These are phyloP conservation scores for Nomia melanderi DNA, from an alignment of 1,140 invertebrate species.

Conservation along the genomic window DNA sequence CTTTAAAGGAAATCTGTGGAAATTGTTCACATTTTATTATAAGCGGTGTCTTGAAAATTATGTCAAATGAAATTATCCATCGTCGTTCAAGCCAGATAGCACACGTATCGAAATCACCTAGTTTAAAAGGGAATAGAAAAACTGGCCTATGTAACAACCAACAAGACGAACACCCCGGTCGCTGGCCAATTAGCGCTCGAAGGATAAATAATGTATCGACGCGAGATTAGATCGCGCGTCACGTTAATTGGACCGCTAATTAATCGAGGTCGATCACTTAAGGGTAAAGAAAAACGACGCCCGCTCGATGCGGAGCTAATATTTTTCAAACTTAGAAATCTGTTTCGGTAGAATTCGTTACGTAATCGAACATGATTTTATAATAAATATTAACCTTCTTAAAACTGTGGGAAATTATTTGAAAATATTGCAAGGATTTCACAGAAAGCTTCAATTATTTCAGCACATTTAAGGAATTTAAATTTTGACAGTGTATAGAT, in stretches of 20 bases:
- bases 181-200: constrained; percentile 69
- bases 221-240: constrained; percentile 61
- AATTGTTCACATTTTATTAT: no score
- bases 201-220: constrained; percentile 63
- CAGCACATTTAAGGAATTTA: no score
- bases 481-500: no score
- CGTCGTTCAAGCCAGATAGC: background rate
- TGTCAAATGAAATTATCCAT: background rate
- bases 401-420: no score
- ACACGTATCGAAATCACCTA: background rate
- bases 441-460: no score
- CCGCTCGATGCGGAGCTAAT: background rate
- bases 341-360: no score
- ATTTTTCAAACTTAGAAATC: no score
- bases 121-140: constrained; percentile 46
- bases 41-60: background rate
- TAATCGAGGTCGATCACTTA: constrained; percentile 42
- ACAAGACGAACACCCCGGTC: constrained; percentile 22
- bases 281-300: constrained; percentile 3
- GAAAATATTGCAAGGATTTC: no score
- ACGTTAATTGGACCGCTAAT: constrained; percentile 71
- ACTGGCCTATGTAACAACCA: background rate
- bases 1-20: no score
- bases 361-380: no score
- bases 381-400: no score